A percentile compares a stretch with the other conserved stretches of the same genome.
Evolutionary conservation across 2,113 vertebrate species (phyloP).

Genomic region (Erpornis zantholeuca): DNA sequence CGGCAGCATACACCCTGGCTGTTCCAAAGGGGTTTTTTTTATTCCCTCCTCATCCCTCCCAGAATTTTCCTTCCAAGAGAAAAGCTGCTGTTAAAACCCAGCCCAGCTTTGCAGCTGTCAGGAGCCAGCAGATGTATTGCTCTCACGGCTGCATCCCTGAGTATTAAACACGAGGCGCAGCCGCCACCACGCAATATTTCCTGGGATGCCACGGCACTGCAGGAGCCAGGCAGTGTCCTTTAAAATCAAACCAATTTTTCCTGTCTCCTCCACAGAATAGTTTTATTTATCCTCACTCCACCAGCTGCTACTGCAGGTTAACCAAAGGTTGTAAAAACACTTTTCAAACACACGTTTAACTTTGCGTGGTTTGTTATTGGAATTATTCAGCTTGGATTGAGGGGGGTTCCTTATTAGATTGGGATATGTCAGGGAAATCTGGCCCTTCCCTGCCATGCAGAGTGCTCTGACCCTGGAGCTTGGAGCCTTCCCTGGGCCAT

Average conservation of each 20-base stretch:
- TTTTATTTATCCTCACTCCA: conserved; percentile 35
- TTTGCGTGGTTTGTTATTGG: not conserved
- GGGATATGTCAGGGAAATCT: not conserved
- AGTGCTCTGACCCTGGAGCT: fast-evolving
- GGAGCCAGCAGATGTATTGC: conserved; percentile 28
- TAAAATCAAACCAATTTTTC: conserved; percentile 47
- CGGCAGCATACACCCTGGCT: fast-evolving
- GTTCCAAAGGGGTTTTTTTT: not conserved
- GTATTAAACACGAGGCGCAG: conserved; percentile 15
- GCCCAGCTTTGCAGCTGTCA: conserved; percentile 30
- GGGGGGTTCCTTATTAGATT: fast-evolving
- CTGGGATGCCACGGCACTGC: not conserved
- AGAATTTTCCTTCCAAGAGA: not conserved
- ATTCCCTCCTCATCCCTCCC: not conserved
- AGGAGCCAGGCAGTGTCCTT: conserved; percentile 38
- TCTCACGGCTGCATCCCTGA: conserved; percentile 49
- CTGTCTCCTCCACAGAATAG: conserved; percentile 51
- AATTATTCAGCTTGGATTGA: not conserved
- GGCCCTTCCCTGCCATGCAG: not conserved
- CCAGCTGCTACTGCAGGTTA: conserved; percentile 54
- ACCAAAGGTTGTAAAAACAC: conserved; percentile 42
- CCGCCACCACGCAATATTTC: conserved; percentile 20
- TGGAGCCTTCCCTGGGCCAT: fast-evolving
- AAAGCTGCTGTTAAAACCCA: not conserved
- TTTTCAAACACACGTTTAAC: not conserved